Conservation (phyloP, 2,888 invertebrate genomes). For the Trichogramma dendrolimi region DNA sequence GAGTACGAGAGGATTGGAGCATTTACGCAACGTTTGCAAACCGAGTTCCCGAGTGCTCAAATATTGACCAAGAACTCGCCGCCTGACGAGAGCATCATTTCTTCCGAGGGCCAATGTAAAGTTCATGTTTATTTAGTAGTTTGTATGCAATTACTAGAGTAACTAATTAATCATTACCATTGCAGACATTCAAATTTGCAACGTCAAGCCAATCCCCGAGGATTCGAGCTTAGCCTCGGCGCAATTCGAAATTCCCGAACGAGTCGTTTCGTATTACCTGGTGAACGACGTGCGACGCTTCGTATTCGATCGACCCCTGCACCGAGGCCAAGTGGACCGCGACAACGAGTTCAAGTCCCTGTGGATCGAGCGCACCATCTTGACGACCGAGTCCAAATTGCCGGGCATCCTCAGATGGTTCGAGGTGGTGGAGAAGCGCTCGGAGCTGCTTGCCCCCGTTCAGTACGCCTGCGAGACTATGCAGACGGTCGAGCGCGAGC, state of each 20-base stretch:
- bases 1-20: slow-evolving; percentile 93
- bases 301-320: slow-evolving; percentile 83
- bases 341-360: slow-evolving; percentile 94
- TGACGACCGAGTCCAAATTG: slow-evolving; percentile 76
- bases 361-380: slow-evolving; percentile 88
- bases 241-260: slow-evolving; percentile 72
- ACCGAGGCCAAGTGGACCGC: slow-evolving; percentile 84
- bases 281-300: slow-evolving; percentile 88
- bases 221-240: slow-evolving; percentile 58
- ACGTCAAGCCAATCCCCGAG: slow-evolving; percentile 84
- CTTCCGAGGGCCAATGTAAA: slow-evolving; percentile 80
- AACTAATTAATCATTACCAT: neutral
- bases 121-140: neutral
- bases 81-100: slow-evolving; percentile 80
- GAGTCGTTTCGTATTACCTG: slow-evolving; percentile 83
- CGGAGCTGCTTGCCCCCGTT: slow-evolving; percentile 77
- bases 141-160: neutral
- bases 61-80: slow-evolving; percentile 87
- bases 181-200: slow-evolving; percentile 88
- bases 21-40: slow-evolving; percentile 87
- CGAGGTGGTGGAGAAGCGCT: slow-evolving; percentile 73
- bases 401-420: slow-evolving; percentile 94
- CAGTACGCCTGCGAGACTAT: slow-evolving; percentile 91
- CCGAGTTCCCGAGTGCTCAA: slow-evolving; percentile 92
- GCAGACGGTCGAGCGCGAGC: slow-evolving; percentile 81